These are phyloP conservation scores for Epirrita christyi DNA, from an alignment of 2,888 invertebrate species.

Conservation along the genomic window DNA sequence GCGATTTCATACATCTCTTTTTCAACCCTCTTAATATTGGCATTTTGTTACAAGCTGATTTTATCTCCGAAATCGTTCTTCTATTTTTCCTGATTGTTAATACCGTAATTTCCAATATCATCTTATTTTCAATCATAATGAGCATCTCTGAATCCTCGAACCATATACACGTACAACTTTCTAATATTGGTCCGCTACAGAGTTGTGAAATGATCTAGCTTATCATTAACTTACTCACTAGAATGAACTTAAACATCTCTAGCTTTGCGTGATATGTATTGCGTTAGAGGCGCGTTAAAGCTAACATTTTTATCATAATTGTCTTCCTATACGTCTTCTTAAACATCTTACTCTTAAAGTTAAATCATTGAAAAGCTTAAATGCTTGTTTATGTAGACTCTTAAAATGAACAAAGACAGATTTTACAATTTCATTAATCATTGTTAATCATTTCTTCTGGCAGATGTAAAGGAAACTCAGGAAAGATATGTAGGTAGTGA, in stretches of 20 bases:
- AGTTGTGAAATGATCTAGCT: conserved; percentile 82
- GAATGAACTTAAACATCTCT: conserved; percentile 76
- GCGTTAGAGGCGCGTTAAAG: conserved; percentile 79
- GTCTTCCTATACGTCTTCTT: conserved; percentile 51
- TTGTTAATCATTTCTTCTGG: conserved; percentile 47
- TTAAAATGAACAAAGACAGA: conserved; percentile 53
- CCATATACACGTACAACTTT: conserved; percentile 81
- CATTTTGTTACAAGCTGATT: conserved; percentile 7
- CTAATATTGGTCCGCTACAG: conserved; percentile 85
- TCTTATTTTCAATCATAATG: conserved; percentile 23
- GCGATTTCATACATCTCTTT: conserved; percentile 22
- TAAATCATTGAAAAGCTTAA: conserved; percentile 44
- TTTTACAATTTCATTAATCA: conserved; percentile 44
- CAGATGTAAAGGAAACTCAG: conserved; percentile 59
- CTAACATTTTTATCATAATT: conserved; percentile 53
- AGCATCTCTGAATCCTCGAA: conserved; percentile 48
- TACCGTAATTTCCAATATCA: conserved; percentile 19
- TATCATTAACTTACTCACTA: conserved; percentile 71
- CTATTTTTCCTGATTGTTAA: conserved; percentile 21
- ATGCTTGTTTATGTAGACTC: conserved; percentile 43
- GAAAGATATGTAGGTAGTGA: conserved; percentile 70
- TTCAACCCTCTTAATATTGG: background rate
- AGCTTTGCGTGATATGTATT: conserved; percentile 83
- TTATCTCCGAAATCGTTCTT: conserved; percentile 5
- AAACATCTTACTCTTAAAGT: conserved; percentile 44